Evolutionary conservation across 1,140 invertebrate species (phyloP).

Genomic region (Aphelenchoides avenae): DNA sequence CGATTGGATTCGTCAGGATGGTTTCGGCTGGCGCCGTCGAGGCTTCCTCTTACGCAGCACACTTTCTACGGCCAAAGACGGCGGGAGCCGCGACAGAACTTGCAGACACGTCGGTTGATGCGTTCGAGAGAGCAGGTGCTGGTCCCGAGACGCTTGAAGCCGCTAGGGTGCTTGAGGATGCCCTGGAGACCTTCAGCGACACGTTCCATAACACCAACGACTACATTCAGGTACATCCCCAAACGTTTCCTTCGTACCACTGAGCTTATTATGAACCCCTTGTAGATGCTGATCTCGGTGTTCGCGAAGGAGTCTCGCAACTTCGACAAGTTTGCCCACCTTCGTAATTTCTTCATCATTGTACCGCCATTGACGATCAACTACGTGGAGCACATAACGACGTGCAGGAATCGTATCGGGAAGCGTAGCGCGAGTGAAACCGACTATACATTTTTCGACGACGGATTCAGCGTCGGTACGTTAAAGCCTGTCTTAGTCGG

Average conservation of each 20-base stretch:
- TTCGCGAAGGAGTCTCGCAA: conserved; percentile 83
- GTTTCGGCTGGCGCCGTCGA: conserved; percentile 87
- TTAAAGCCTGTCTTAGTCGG: conserved; percentile 31
- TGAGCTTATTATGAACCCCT: conserved; percentile 6
- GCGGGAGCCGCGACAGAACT: no score
- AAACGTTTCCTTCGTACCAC: conserved; percentile 1
- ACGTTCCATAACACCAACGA: conserved; percentile 66
- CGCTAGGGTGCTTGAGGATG: neutral
- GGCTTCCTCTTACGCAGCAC: conserved; percentile 78
- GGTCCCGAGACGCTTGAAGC: neutral
- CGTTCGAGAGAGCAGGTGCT: no score
- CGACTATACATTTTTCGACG: conserved; percentile 86
- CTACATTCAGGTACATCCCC: conserved; percentile 75
- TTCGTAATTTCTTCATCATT: conserved; percentile 88
- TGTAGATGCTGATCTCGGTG: conserved; percentile 78
- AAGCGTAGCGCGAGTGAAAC: conserved; percentile 70
- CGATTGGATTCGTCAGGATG: conserved; percentile 89
- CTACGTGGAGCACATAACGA: conserved; percentile 85
- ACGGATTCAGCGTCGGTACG: conserved; percentile 95
- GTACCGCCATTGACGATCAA: conserved; percentile 88
- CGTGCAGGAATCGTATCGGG: conserved; percentile 83
- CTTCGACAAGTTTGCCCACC: conserved; percentile 74
- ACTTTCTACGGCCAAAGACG: no score
- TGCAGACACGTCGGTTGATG: no score
- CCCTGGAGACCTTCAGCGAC: neutral